Base-by-base conservation (phyloP, 2,113 vertebrate genomes). In the Bufo bufo region DNA sequence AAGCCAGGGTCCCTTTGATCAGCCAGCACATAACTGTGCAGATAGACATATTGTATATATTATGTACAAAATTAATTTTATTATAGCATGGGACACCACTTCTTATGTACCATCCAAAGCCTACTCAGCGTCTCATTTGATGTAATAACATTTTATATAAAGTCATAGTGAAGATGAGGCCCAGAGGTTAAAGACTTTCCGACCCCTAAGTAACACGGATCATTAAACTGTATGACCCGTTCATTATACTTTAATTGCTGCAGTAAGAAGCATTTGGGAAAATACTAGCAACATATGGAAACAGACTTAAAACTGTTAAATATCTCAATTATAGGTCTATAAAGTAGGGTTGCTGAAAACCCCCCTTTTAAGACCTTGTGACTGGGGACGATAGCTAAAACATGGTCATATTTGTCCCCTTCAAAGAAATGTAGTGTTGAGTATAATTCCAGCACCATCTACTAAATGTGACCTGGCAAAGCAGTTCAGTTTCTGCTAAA, bases 1-100 rank as follows among this genome's bases (percentile, higher is more conserved):
- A 94, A 93, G 95, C 72, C 63, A 33, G 74, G 72, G 69, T 89
- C 92, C 94, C 95, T 96, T 96, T 96, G 95, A 96, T 96, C 95
- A 95, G 92, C 93, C 85, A 90, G 92, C 91, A 93, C 94, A 93
- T 95, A 94, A 95, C 95, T 94, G 94, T 95, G 63, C 93, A 91
- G 54, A 89, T 94, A 94, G 95, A 95, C 95, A 96, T 93, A 95
- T 93, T 96, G 95, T 96, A 95, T 96, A 96, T 96, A 93, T 95
- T 95, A 94, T 93, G 92, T 92, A 92, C 94, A 94, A 96, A 96
- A 96, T 95, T 95, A 95, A 96, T 95, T 96, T 96, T 96, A 96
- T 95, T 95, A 92, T 93, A 0, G 84, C 90, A 90, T 91, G 77
- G 93, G 89, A 89, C 87, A 66, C 58, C 80, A 84, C 7, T n/a